phyloP scores from a whole-genome alignment of 2,797 vertebrate species.

The Semotilus atromaculatus region DNA sequence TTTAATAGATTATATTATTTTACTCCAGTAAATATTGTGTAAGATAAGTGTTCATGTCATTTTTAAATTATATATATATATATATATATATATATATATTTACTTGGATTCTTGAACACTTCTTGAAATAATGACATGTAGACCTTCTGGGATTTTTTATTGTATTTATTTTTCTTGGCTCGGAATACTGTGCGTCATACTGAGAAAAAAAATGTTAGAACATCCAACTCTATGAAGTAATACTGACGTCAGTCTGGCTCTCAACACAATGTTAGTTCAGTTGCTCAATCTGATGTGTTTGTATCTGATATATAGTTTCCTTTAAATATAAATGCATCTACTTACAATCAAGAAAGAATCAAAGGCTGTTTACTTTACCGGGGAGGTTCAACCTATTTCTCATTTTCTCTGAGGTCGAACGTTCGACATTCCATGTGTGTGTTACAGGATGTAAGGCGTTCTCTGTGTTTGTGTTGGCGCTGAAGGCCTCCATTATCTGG shows the following conservation, averaged over 20 bases:
- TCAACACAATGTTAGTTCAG: background rate
- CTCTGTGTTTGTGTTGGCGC: constrained; percentile 75
- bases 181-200: background rate
- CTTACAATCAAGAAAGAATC: constrained; percentile 32
- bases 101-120: too few relatives aligned
- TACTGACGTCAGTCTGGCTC: constrained; percentile 16
- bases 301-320: constrained; percentile 19
- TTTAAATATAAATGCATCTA: constrained; percentile 19
- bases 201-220: background rate
- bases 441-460: constrained; percentile 43
- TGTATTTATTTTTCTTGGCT: background rate
- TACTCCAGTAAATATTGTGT: background rate
- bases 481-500: constrained; percentile 75
- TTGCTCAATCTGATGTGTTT: constrained; percentile 15
- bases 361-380: constrained; percentile 36
- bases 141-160: background rate
- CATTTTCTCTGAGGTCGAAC: constrained; percentile 31
- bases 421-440: constrained; percentile 45
- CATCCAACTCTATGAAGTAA: constrained; percentile 23
- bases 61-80: too few relatives aligned
- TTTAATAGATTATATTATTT: background rate
- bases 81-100: too few relatives aligned
- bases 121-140: constrained; percentile 1
- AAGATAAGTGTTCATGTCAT: background rate
- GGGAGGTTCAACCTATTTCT: constrained; percentile 27